A percentile compares a stretch with the other conserved stretches of the same genome.
Evolutionary conservation across 1,140 invertebrate genomes (phyloP).

Genomic region (Neomicropteryx cornuta): DNA sequence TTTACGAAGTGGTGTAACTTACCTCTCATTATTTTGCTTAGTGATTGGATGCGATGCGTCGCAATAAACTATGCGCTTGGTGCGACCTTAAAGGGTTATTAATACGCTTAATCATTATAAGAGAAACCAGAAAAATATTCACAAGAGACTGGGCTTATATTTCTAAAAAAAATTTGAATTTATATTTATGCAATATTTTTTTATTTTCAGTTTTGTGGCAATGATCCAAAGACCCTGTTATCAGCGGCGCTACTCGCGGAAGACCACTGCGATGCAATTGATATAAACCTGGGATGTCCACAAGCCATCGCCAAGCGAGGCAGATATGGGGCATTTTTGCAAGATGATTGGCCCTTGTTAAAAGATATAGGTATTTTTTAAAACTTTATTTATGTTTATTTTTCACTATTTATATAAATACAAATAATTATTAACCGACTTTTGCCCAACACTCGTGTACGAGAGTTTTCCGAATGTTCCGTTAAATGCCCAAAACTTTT

Average conservation of each 20-base stretch:
- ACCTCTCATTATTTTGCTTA: too few species aligned
- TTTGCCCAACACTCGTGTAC: constrained; percentile 1
- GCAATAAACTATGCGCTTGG: too few species aligned
- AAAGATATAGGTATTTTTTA: constrained; percentile 59
- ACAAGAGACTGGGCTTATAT: neutral
- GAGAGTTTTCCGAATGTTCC: too few species aligned
- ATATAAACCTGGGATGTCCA: constrained; percentile 97
- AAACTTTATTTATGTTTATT: neutral
- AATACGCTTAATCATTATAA: too few species aligned
- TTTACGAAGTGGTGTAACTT: too few species aligned
- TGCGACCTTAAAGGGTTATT: too few species aligned
- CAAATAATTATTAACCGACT: constrained; percentile 5
- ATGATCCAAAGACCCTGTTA: constrained; percentile 79
- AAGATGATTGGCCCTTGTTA: constrained; percentile 90
- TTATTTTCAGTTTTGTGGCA: constrained; percentile 85
- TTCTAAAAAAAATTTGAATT: constrained; percentile 3
- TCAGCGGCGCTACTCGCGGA: constrained; percentile 81
- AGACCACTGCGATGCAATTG: constrained; percentile 85
- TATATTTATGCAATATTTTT: constrained; percentile 4
- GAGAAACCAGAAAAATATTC: neutral
- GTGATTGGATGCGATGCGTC: too few species aligned
- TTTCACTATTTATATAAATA: constrained; percentile 1
- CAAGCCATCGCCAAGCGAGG: constrained; percentile 90
- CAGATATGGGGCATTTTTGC: constrained; percentile 82
- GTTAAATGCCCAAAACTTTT: too few species aligned